Conservation (phyloP, 2,888 invertebrate genomes). For the Strigamia transsilvanica region DNA sequence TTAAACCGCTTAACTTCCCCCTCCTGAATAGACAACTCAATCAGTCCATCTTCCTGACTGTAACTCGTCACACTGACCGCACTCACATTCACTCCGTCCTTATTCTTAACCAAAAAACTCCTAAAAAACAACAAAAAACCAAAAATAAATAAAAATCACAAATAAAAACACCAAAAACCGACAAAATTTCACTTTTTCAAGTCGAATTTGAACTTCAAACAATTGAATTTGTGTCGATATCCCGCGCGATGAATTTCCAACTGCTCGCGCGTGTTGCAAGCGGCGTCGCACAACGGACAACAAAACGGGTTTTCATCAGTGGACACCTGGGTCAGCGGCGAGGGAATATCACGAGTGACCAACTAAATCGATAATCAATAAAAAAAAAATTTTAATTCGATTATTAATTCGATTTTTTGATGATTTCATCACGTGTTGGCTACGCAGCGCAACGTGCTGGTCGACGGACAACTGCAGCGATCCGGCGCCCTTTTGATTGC, state of each 20-base stretch:
- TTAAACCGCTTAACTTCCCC: constrained; percentile 32
- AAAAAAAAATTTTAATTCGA: not conserved
- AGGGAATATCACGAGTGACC: not conserved
- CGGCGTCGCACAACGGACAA: not conserved
- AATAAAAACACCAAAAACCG: not conserved
- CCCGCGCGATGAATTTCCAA: not conserved
- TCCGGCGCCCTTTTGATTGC: not conserved
- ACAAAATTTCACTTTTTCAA: not conserved
- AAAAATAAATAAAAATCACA: not conserved
- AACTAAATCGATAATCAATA: not conserved
- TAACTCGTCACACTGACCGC: constrained; percentile 5
- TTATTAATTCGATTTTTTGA: not conserved
- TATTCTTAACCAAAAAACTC: constrained; percentile 10
- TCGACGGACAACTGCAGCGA: not conserved
- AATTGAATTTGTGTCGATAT: not conserved
- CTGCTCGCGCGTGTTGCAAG: not conserved
- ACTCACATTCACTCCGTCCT: not conserved
- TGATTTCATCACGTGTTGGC: not conserved
- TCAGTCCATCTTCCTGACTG: constrained; percentile 1
- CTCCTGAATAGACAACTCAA: not conserved
- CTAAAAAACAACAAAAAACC: not conserved
- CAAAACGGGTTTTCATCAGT: not conserved
- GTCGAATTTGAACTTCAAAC: constrained; percentile 20
- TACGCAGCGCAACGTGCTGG: not conserved
- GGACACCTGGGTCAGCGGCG: not conserved